phyloP scores from a whole-genome alignment of 1,140 invertebrate genomes.

The Ectropis grisescens region DNA sequence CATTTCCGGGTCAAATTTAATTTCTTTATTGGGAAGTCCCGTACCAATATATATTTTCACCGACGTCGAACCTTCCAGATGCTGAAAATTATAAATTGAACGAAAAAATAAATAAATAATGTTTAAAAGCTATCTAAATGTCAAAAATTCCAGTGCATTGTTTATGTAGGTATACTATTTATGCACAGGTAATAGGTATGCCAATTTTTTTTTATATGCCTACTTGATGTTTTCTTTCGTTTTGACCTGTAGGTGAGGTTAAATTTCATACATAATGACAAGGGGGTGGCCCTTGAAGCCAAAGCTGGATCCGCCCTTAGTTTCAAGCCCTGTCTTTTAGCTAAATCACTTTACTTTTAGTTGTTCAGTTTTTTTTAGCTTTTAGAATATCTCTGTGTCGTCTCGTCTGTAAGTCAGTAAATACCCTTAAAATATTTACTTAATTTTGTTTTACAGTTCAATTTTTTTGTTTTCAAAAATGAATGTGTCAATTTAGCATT shows the following conservation, averaged over 20 bases:
- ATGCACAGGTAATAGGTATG: not conserved
- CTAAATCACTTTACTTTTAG: no score
- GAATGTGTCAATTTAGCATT: no score
- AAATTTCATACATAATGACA: no score
- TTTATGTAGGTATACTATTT: not conserved
- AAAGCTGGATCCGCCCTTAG: no score
- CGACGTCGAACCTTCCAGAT: conserved; percentile 28
- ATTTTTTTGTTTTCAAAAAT: no score
- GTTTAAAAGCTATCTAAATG: not conserved
- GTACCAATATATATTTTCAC: conserved; percentile 40
- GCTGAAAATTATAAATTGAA: conserved; percentile 13
- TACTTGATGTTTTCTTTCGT: not conserved
- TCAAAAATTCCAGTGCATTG: not conserved
- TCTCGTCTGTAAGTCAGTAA: no score
- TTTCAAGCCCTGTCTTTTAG: no score
- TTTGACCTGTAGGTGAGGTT: not conserved
- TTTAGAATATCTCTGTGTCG: no score
- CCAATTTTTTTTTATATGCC: not conserved
- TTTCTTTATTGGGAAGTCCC: conserved; percentile 13
- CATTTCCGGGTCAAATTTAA: conserved; percentile 17
- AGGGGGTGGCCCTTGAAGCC: no score
- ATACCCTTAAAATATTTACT: no score
- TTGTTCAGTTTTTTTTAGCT: no score
- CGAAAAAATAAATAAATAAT: conserved; percentile 1
- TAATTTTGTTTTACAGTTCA: no score